Conservation (phyloP, 2,797 vertebrate species). For the Silurus aristotelis region DNA sequence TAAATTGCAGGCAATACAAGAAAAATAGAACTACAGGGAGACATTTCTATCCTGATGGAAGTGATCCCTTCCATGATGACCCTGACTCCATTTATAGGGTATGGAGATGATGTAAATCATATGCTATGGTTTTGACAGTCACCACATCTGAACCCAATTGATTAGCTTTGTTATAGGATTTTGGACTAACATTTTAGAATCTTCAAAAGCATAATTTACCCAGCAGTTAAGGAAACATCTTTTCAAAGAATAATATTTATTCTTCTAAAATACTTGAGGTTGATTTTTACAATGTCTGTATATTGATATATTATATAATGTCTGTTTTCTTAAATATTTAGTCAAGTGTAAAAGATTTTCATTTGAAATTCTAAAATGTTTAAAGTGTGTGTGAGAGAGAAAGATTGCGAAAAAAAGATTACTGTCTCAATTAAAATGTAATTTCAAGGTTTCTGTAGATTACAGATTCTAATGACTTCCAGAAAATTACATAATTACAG, state of each 20-base stretch:
- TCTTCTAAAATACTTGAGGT: background rate
- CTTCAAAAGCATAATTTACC: background rate
- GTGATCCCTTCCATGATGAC: background rate
- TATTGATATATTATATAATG: background rate
- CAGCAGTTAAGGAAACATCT: background rate
- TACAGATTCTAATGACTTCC: constrained; percentile 40
- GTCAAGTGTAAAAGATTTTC: background rate
- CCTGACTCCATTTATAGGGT: background rate
- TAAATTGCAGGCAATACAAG: background rate
- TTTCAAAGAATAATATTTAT: background rate
- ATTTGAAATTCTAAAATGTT: background rate
- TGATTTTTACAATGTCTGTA: background rate
- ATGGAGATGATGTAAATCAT: background rate
- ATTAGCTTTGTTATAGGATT: background rate
- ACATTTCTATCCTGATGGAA: background rate
- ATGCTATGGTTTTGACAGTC: background rate
- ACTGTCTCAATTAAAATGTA: constrained; percentile 4
- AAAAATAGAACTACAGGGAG: background rate
- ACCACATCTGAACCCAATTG: background rate
- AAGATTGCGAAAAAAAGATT: constrained; percentile 21
- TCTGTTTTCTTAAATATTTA: background rate
- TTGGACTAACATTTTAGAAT: background rate
- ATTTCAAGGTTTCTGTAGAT: constrained; percentile 40
- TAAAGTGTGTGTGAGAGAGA: constrained; percentile 10
- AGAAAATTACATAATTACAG: constrained; percentile 53